Percentiles rank a stretch among this genome's conserved stretches.
Evolutionary conservation across 2,113 vertebrate genomes (phyloP).

Genomic region (Halichoeres trimaculatus): DNA sequence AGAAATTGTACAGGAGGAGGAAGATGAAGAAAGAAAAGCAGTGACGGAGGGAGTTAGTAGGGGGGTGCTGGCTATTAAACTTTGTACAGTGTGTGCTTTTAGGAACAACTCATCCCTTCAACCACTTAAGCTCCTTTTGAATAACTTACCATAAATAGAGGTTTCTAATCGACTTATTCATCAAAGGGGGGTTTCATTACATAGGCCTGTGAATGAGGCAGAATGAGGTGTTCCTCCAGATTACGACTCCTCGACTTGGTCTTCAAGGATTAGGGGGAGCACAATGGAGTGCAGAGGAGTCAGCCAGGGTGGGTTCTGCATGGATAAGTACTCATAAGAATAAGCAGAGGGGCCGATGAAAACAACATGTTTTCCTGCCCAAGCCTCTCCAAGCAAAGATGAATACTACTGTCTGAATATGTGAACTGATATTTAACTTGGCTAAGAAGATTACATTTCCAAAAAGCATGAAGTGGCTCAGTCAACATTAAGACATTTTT

Average conservation of each 20-base stretch:
- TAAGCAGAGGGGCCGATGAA: constrained; percentile 56
- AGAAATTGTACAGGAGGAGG: constrained; percentile 34
- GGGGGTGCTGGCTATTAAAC: constrained; percentile 58
- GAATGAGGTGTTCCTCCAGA: constrained; percentile 75
- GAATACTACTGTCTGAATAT: constrained; percentile 73
- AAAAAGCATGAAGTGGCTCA: constrained; percentile 75
- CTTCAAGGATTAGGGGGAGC: constrained; percentile 65
- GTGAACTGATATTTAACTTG: constrained; percentile 78
- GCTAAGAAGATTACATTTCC: constrained; percentile 75
- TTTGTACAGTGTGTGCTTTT: constrained; percentile 75
- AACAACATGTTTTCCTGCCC: constrained; percentile 72
- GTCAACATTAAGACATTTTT: constrained; percentile 74
- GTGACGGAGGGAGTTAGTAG: constrained; percentile 5
- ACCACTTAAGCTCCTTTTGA: constrained; percentile 63
- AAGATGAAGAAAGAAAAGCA: constrained; percentile 36
- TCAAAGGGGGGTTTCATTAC: constrained; percentile 66
- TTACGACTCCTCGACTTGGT: constrained; percentile 71
- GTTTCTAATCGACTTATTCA: constrained; percentile 74
- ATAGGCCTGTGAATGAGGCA: constrained; percentile 59
- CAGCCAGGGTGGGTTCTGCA: constrained; percentile 57
- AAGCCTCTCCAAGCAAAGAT: constrained; percentile 46
- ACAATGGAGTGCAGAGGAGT: constrained; percentile 64
- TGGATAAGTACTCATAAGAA: constrained; percentile 57
- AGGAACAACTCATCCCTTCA: constrained; percentile 64
- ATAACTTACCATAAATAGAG: constrained; percentile 81